Conservation (phyloP, 2,797 vertebrate species). For the Sebastes matsubarae region DNA sequence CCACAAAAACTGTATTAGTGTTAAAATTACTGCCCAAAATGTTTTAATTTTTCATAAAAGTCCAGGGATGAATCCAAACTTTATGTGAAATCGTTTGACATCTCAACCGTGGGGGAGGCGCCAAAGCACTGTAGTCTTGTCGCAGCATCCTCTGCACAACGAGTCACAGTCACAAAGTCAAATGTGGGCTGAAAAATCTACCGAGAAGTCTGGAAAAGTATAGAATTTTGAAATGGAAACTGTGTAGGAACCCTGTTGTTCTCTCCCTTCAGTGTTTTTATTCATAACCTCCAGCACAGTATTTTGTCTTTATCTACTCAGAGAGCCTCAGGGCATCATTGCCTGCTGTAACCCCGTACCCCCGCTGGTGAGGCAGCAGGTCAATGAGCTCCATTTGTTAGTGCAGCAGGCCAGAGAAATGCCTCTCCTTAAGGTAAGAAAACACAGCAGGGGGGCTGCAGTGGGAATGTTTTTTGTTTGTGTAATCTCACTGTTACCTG, state of each 20-base stretch:
- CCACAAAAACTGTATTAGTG: no score
- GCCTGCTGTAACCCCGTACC: constrained; percentile 96
- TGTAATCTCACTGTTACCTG: background rate
- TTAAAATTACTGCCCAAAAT: no score
- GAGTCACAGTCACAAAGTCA: no score
- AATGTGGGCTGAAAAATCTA: no score
- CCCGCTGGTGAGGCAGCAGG: constrained; percentile 93
- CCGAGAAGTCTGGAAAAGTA: no score
- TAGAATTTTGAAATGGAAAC: no score
- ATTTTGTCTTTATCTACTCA: constrained; percentile 59
- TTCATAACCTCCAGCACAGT: background rate
- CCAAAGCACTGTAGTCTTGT: no score
- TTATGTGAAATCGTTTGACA: no score
- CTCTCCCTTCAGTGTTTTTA: background rate
- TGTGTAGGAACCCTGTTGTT: background rate
- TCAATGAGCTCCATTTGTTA: constrained; percentile 93
- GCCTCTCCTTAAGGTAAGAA: constrained; percentile 92
- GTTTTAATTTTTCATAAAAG: no score
- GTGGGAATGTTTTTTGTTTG: background rate
- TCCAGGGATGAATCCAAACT: no score
- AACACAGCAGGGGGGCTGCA: background rate
- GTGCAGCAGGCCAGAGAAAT: constrained; percentile 92
- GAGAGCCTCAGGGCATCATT: constrained; percentile 94
- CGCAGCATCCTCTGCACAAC: no score
- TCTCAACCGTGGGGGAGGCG: no score